These are phyloP conservation scores for Pristionchus japonicus DNA, from an alignment of 2,888 invertebrate genomes.

Conservation along the genomic window DNA sequence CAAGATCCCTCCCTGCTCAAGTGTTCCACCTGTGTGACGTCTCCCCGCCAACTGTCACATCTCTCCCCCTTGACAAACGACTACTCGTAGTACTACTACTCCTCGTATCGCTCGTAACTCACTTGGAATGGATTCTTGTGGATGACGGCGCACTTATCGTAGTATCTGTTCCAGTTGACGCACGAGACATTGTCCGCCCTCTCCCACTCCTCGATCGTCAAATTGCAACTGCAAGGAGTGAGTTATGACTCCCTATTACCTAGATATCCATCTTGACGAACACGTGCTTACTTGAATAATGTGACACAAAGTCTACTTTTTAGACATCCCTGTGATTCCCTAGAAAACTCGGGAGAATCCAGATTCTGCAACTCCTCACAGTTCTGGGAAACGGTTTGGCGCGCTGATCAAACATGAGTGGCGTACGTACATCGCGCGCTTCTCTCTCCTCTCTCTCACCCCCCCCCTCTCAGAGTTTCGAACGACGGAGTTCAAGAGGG, in stretches of 20 bases:
- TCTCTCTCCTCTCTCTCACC: not conserved
- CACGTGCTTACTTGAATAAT: too few relatives aligned
- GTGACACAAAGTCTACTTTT: too few relatives aligned
- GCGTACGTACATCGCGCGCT: not conserved
- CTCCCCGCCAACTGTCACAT: not conserved
- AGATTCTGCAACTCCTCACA: not conserved
- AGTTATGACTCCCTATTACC: too few relatives aligned
- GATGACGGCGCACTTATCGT: constrained; percentile 90
- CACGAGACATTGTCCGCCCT: constrained; percentile 81
- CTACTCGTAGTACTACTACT: not conserved
- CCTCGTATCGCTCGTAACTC: not conserved
- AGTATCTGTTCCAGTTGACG: constrained; percentile 99
- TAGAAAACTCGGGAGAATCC: not conserved
- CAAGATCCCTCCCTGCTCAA: not conserved
- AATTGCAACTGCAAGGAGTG: constrained; percentile 66
- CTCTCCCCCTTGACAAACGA: not conserved
- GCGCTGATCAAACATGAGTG: not conserved
- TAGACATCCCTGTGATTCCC: constrained; percentile 78
- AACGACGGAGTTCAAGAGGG: not conserved
- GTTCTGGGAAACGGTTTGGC: not conserved
- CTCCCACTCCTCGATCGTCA: constrained; percentile 70
- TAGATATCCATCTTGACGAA: too few relatives aligned
- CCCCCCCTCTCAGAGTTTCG: not conserved
- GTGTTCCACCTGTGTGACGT: not conserved
- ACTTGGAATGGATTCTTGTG: constrained; percentile 90